Percentiles rank a stretch among this genome's conserved stretches.
phyloP scores from a whole-genome alignment of 2,797 vertebrate species.

The Pipistrellus kuhlii region DNA sequence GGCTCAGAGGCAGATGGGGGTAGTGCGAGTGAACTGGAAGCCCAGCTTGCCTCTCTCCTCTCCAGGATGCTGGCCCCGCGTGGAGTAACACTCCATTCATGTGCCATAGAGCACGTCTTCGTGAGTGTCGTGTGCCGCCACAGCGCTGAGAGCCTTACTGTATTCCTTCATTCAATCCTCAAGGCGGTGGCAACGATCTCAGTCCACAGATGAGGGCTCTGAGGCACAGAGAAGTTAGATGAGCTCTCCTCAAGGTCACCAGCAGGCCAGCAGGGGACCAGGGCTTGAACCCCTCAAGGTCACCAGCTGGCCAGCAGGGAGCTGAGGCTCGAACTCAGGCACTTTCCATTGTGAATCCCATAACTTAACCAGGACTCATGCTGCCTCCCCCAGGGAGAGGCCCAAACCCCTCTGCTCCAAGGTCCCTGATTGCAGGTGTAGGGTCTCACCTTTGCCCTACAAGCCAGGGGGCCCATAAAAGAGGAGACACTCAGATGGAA shows the following conservation, averaged over 20 bases:
- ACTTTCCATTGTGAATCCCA: not conserved
- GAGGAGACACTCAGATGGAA: not conserved
- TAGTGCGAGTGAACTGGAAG: no score
- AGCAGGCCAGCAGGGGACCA: no score
- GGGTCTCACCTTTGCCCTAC: not conserved
- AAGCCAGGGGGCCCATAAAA: not conserved
- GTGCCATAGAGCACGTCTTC: accelerated
- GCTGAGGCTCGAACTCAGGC: not conserved
- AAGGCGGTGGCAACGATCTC: not conserved
- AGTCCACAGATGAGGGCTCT: not conserved
- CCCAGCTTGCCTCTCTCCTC: not conserved
- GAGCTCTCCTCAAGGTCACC: not conserved
- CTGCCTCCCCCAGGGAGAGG: not conserved
- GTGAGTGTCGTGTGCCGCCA: accelerated
- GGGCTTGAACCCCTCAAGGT: not conserved
- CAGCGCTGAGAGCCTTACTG: accelerated
- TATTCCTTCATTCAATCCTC: not conserved
- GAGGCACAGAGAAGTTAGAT: not conserved
- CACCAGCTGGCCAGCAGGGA: not conserved
- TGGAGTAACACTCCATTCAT: not conserved
- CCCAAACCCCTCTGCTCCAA: not conserved
- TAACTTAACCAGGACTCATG: not conserved
- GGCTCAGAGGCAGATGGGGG: not conserved
- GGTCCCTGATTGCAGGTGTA: not conserved
- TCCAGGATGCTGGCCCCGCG: accelerated